phyloP scores from a whole-genome alignment of 2,113 vertebrate species.

The Thunnus thynnus region DNA sequence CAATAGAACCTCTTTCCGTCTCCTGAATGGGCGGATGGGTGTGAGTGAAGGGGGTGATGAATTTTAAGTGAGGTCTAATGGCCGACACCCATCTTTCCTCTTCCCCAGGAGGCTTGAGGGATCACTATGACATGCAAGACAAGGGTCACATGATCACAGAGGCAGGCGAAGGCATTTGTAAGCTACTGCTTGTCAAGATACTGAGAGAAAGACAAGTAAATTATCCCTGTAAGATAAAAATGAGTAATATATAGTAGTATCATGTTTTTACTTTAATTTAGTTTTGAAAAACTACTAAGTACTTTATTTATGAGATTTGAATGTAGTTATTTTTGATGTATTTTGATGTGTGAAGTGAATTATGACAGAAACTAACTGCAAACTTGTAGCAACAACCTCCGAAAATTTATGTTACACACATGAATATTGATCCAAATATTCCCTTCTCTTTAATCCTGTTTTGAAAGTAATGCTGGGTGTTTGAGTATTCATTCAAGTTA shows the following conservation, averaged over 20 bases:
- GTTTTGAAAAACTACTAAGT: not conserved
- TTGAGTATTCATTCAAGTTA: too few species aligned
- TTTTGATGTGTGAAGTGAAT: too few species aligned
- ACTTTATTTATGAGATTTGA: not conserved
- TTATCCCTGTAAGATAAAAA: not conserved
- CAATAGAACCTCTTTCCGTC: conserved; percentile 47
- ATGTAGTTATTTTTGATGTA: too few species aligned
- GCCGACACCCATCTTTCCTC: conserved; percentile 22
- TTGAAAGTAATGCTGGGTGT: too few species aligned
- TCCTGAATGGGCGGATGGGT: conserved; percentile 25
- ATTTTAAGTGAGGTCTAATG: conserved; percentile 55
- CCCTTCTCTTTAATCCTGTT: too few species aligned
- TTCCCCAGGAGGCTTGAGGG: conserved; percentile 6
- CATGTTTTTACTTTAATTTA: not conserved
- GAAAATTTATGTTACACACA: too few species aligned
- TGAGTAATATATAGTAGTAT: too few species aligned
- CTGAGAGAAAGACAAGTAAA: too few species aligned
- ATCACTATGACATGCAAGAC: conserved; percentile 5
- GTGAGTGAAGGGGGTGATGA: conserved; percentile 44
- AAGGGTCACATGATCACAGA: conserved; percentile 26
- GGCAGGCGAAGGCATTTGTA: not conserved
- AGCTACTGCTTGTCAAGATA: not conserved
- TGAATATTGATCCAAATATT: too few species aligned
- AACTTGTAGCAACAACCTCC: too few species aligned
- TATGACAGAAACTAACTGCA: not conserved